Conservation (phyloP, 1,140 invertebrate species). For the Ruditapes philippinarum region DNA sequence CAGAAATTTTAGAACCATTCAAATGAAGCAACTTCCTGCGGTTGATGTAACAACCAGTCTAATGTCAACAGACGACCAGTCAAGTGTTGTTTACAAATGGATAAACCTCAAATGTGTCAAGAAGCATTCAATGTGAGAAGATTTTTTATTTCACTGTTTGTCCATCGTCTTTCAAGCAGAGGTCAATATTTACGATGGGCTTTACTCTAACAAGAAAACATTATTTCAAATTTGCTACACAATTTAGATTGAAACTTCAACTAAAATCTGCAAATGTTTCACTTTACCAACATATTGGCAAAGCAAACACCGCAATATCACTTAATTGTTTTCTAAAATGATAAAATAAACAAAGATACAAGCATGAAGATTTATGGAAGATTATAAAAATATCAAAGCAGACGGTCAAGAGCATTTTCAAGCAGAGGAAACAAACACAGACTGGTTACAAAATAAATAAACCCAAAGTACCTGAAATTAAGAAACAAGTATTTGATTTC, state of each 20-base stretch:
- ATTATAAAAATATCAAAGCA: not conserved
- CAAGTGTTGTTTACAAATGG: not conserved
- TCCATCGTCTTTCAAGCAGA: not conserved
- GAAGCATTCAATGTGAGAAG: not conserved
- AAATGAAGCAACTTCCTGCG: not conserved
- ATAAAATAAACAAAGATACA: slow-evolving; percentile 24
- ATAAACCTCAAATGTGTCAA: slow-evolving; percentile 28
- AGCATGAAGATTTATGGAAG: not conserved
- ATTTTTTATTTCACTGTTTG: slow-evolving; percentile 47
- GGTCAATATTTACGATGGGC: slow-evolving; percentile 36
- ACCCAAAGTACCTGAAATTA: slow-evolving; percentile 9
- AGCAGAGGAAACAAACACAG: not conserved
- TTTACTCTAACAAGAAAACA: slow-evolving; percentile 19
- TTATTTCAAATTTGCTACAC: not conserved
- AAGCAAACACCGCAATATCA: not conserved
- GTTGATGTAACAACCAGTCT: slow-evolving; percentile 9
- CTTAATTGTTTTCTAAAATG: slow-evolving; percentile 26
- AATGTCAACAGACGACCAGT: not conserved
- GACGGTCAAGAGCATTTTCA: not conserved
- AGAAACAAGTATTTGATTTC: slow-evolving; percentile 14
- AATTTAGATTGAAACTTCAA: not conserved
- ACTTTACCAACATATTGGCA: not conserved
- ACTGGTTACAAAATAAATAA: not conserved
- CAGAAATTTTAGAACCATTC: not conserved
- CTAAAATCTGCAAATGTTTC: not conserved